These are phyloP conservation scores for Python bivittatus DNA, from an alignment of 2,113 vertebrate genomes.

Conservation along the genomic window DNA sequence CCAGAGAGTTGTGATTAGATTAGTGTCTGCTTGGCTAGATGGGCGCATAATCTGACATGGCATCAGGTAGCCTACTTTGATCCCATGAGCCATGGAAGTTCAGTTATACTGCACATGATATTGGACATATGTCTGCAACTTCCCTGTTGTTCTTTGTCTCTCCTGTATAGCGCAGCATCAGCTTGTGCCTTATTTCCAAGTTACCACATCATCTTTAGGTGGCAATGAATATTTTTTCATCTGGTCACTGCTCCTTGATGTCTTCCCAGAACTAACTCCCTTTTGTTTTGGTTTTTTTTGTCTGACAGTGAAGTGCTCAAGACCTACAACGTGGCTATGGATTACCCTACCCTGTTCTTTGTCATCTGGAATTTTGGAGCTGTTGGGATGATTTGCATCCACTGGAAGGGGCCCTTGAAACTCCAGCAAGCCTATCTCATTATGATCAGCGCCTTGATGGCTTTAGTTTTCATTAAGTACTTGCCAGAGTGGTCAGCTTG, in stretches of 20 bases:
- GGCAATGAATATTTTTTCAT: background rate
- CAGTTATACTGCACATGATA: background rate
- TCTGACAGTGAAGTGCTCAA: conserved; percentile 88
- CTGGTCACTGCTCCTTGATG: background rate
- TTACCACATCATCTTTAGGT: background rate
- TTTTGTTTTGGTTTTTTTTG: conserved; percentile 14
- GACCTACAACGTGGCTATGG: conserved; percentile 95
- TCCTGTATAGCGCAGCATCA: background rate
- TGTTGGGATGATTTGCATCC: conserved; percentile 97
- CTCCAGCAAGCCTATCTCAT: conserved; percentile 98
- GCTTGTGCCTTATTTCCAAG: background rate
- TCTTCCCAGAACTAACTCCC: conserved; percentile 1
- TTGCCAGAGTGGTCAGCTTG: conserved; percentile 96
- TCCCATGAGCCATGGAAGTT: background rate
- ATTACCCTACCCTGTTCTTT: conserved; percentile 89
- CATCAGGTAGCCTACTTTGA: background rate
- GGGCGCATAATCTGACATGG: background rate
- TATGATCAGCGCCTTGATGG: conserved; percentile 98
- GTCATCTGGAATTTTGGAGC: conserved; percentile 97
- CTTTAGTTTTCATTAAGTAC: conserved; percentile 97
- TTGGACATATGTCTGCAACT: background rate
- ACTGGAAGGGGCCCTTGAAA: conserved; percentile 94
- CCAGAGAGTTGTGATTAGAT: background rate
- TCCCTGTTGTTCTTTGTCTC: background rate
- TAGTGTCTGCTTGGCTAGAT: background rate